These are phyloP conservation scores for Mormyrus iriodes DNA, from an alignment of 2,113 vertebrate genomes.

Conservation along the genomic window DNA sequence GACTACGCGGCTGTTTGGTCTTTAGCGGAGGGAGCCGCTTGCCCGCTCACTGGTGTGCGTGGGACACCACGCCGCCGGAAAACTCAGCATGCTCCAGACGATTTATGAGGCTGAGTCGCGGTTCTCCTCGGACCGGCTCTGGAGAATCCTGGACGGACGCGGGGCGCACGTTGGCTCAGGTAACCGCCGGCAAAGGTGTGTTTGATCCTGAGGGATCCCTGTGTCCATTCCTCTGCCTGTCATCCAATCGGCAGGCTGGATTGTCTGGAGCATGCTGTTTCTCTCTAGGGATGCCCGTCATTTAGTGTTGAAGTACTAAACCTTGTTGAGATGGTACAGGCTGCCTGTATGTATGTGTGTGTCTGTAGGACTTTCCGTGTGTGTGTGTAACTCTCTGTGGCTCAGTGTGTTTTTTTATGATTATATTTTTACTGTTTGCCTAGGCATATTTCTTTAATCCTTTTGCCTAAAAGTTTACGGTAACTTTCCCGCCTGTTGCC, in stretches of 20 bases:
- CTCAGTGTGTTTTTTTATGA: background rate
- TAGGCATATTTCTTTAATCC: background rate
- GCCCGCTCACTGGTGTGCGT: background rate
- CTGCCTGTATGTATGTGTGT: background rate
- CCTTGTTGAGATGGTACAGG: background rate
- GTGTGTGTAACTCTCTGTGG: background rate
- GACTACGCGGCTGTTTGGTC: slow-evolving; percentile 47
- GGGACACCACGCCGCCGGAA: slow-evolving; percentile 70
- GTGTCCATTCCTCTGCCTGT: slow-evolving; percentile 7
- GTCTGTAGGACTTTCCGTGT: background rate
- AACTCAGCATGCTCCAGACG: slow-evolving; percentile 93
- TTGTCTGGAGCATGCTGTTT: background rate
- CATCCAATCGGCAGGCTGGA: background rate
- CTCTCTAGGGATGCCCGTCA: background rate
- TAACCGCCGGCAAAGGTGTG: slow-evolving; percentile 54
- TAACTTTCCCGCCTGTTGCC: background rate
- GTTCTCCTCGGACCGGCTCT: slow-evolving; percentile 91
- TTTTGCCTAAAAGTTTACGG: background rate
- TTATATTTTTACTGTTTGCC: background rate
- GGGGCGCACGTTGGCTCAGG: slow-evolving; percentile 94
- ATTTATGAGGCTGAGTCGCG: slow-evolving; percentile 98
- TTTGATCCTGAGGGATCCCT: slow-evolving; percentile 6
- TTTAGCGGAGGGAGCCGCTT: slow-evolving; percentile 61
- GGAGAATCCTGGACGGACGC: slow-evolving; percentile 76
- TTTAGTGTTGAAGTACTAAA: background rate